These are phyloP conservation scores for Leptocoma aspasia DNA, from an alignment of 2,113 vertebrate genomes.

Conservation along the genomic window DNA sequence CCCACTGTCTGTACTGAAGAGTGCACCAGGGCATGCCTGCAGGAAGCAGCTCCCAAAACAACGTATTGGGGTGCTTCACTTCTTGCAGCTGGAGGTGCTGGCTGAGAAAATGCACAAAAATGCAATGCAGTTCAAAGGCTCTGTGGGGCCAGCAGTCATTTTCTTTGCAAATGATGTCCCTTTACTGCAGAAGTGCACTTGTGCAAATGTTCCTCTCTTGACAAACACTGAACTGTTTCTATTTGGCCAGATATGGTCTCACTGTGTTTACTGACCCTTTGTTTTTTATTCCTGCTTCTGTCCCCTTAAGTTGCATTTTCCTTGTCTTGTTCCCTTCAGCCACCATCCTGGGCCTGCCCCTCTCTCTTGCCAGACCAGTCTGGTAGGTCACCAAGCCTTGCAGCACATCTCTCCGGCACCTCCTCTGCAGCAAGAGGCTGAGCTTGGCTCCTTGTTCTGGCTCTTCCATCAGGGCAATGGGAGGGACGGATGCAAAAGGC, in stretches of 20 bases:
- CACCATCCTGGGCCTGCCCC: not conserved
- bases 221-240: not conserved
- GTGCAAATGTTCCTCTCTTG: not conserved
- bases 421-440: not conserved
- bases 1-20: not conserved
- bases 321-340: not conserved
- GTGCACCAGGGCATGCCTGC: not conserved
- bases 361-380: not conserved
- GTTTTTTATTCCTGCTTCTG: not conserved
- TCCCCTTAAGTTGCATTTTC: not conserved
- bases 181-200: not conserved
- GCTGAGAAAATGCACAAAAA: not conserved
- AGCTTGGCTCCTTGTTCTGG: not conserved
- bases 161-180: not conserved
- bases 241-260: not conserved
- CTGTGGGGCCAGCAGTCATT: not conserved
- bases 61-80: not conserved
- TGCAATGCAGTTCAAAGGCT: not conserved
- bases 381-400: not conserved
- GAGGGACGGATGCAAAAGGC: not conserved
- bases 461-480: rapidly evolving
- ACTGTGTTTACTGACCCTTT: not conserved
- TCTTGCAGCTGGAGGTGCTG: not conserved
- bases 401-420: not conserved
- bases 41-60: not conserved